Evolutionary conservation across 2,888 invertebrate species (phyloP).

Genomic region (Phengaris alcon): DNA sequence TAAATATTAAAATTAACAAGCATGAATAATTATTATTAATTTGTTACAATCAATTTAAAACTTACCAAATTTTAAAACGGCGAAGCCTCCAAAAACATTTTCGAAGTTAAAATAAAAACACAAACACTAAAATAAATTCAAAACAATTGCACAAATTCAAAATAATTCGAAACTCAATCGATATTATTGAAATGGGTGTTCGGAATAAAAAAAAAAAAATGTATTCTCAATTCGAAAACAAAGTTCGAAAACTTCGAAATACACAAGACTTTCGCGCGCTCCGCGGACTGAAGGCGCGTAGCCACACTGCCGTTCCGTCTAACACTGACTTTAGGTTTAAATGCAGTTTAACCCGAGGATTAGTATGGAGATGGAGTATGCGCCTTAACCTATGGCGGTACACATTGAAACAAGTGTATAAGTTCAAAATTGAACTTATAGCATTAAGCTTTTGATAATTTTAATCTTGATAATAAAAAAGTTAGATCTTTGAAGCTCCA

Average conservation of each 20-base stretch:
- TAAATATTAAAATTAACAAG: not conserved
- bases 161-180: not conserved
- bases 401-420: not conserved
- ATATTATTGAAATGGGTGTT: not conserved
- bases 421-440: not conserved
- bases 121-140: not conserved
- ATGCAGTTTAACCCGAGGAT: slow-evolving; percentile 14
- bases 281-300: slow-evolving; percentile 20
- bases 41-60: not conserved
- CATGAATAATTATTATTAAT: no score
- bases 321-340: slow-evolving; percentile 28
- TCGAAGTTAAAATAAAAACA: slow-evolving; percentile 1
- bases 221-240: not conserved
- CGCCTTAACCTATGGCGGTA: not conserved
- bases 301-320: slow-evolving; percentile 17
- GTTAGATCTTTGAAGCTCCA: not conserved
- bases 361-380: not conserved
- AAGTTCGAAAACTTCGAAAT: slow-evolving; percentile 28
- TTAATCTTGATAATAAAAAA: not conserved
- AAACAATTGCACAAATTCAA: not conserved
- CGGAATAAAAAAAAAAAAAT: not conserved
- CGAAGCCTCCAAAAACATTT: slow-evolving; percentile 19
- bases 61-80: slow-evolving; percentile 18
- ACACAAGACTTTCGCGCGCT: slow-evolving; percentile 29
- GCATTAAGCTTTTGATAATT: not conserved